phyloP scores from a whole-genome alignment of 2,797 vertebrate species.

The Brachyalestes nurse region DNA sequence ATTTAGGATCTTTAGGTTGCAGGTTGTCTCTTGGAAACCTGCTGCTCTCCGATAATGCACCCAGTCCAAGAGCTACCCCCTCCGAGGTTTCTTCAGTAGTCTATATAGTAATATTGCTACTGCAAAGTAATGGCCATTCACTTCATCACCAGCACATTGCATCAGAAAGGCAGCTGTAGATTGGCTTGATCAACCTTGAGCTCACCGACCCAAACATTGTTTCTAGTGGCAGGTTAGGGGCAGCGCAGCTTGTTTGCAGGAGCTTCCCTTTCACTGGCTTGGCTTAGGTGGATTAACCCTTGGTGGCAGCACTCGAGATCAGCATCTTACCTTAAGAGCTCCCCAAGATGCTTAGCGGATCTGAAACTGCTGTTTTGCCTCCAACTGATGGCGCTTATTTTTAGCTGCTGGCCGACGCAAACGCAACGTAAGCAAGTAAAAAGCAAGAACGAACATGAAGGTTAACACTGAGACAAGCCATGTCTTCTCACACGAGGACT shows the following conservation, averaged over 20 bases:
- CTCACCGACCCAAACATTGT: background rate
- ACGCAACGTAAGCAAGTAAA: slow-evolving; percentile 63
- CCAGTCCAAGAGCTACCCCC: background rate
- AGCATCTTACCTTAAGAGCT: slow-evolving; percentile 69
- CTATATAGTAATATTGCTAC: background rate
- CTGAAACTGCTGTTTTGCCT: slow-evolving; percentile 49
- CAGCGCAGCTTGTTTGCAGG: slow-evolving; percentile 56
- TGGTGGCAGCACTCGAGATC: slow-evolving; percentile 66
- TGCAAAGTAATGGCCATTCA: background rate
- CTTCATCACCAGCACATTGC: slow-evolving; percentile 6
- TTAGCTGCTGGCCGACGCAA: slow-evolving; percentile 49
- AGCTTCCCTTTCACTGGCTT: slow-evolving; percentile 66
- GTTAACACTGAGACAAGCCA: slow-evolving; percentile 37
- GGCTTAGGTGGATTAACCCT: slow-evolving; percentile 73
- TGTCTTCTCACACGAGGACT: slow-evolving; percentile 15
- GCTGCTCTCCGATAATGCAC: slow-evolving; percentile 45
- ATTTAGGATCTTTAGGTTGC: slow-evolving; percentile 29
- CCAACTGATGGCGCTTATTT: slow-evolving; percentile 68
- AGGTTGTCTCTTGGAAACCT: slow-evolving; percentile 26
- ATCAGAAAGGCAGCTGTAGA: background rate
- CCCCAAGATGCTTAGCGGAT: slow-evolving; percentile 45
- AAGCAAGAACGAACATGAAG: slow-evolving; percentile 26
- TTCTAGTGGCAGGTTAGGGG: slow-evolving; percentile 32
- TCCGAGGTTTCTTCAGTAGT: background rate
- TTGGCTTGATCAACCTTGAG: background rate